Percentiles rank a stretch among this genome's conserved stretches.
These are phyloP conservation scores for Brachionus paranguensis DNA, from an alignment of 1,140 invertebrate genomes.

Conservation along the genomic window DNA sequence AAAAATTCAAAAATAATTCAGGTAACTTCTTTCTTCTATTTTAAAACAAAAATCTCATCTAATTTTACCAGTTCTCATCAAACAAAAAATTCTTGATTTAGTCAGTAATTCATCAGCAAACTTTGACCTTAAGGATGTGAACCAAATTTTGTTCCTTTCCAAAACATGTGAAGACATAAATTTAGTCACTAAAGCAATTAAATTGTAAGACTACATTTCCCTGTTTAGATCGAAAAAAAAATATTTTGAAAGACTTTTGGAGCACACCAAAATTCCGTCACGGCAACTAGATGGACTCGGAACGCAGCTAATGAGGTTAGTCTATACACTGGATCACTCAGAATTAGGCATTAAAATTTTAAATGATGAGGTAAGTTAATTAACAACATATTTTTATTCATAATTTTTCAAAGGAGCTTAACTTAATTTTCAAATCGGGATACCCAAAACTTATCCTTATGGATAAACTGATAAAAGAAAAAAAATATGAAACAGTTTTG, in stretches of 20 bases:
- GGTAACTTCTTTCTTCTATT: neutral
- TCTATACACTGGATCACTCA: neutral
- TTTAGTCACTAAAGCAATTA: neutral
- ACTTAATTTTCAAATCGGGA: neutral
- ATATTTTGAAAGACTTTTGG: neutral
- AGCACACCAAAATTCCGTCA: neutral
- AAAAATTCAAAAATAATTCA: neutral
- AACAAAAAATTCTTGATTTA: constrained; percentile 6
- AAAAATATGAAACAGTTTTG: neutral
- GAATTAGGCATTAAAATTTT: constrained; percentile 5
- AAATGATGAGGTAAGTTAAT: neutral
- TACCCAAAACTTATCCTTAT: constrained; percentile 22
- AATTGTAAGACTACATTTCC: neutral
- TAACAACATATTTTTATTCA: neutral
- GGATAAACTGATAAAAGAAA: constrained; percentile 23
- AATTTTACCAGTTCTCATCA: neutral
- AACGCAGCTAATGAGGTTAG: neutral
- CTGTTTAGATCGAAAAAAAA: neutral
- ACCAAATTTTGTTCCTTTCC: neutral
- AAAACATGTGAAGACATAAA: neutral
- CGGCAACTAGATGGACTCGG: neutral
- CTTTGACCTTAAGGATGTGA: neutral
- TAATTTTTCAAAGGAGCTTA: neutral
- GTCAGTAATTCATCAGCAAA: neutral
- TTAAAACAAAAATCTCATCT: neutral